Evolutionary conservation across 2,113 vertebrate genomes (phyloP), one percentile per base, ranked within the genome.

Genomic region (Edolisoma coerulescens): DNA sequence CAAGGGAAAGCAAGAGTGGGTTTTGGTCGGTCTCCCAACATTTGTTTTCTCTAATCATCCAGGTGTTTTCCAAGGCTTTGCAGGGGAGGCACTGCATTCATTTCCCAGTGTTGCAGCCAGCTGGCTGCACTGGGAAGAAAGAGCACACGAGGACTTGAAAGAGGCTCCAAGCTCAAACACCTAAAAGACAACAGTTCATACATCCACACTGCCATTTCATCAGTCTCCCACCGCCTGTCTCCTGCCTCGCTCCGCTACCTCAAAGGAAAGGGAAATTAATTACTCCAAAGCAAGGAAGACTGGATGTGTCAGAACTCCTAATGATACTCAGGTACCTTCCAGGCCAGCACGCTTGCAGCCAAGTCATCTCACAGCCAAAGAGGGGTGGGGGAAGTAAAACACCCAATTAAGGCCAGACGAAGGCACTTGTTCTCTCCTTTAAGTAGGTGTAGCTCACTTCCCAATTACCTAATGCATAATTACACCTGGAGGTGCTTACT

Each of bases 281-380:
- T 42, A 60, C 21, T 57, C 37, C 68, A 60, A 35, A 68, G 30
- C 7, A 5, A 83, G 47, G 60, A 33, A 24, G 24, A 41, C 0
- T 19, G 44, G 14, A 13, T 22, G 30, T 18, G 35, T n/a, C 57
- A 88, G 47, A 79, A 47, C 33, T 63, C 59, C 69, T 63, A 5
- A 35, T 9, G 23, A 52, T 19, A 47, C 0, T 12, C 57, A 18
- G 47, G 37, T 21, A 30, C 28, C 27, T 63, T 41, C 35, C 45
- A 15, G 0, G 0, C 37, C n/a, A 61, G 23, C 26, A 9, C 21
- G 37, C 65, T 41, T 33, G 4, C 24, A 87, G 9, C 11, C 16
- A 60, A 69, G 16, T 7, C 21, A 47, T 12, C 63, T 81, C 59
- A 9, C 27, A 44, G 41, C 7, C 20, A 35, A 4, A 30, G 11